Conservation (phyloP, 1,140 invertebrate species). For the Nixonia krombeini region DNA sequence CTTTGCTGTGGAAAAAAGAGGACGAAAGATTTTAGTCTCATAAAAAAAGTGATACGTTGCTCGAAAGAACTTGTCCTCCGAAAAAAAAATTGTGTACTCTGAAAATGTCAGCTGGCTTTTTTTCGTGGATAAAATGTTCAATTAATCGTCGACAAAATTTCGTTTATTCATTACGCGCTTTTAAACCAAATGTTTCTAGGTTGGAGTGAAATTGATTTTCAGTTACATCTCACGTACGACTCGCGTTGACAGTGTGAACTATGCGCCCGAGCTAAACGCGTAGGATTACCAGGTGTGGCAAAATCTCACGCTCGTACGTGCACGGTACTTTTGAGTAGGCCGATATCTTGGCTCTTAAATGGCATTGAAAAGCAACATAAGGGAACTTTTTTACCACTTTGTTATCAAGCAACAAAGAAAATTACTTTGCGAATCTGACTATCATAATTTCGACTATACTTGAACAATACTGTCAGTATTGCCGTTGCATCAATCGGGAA, state of each 20-base stretch:
- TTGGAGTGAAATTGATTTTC: neutral
- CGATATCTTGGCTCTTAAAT: constrained; percentile 36
- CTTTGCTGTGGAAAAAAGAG: too few species aligned
- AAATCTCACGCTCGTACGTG: constrained; percentile 46
- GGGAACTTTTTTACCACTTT: neutral
- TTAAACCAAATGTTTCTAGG: neutral
- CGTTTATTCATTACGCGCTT: neutral
- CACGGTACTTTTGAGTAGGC: constrained; percentile 37
- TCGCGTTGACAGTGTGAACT: constrained; percentile 33
- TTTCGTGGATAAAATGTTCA: too few species aligned
- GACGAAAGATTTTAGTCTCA: too few species aligned
- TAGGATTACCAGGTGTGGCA: constrained; percentile 48
- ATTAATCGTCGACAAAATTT: too few species aligned
- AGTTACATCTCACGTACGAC: constrained; percentile 7
- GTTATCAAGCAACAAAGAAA: neutral
- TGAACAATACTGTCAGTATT: too few species aligned
- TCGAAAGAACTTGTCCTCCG: too few species aligned
- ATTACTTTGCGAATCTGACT: too few species aligned
- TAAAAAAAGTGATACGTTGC: too few species aligned
- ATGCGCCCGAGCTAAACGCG: constrained; percentile 37
- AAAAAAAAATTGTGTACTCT: too few species aligned
- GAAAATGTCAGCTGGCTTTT: too few species aligned
- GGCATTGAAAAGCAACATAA: constrained; percentile 8
- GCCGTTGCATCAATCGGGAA: too few species aligned
- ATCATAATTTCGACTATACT: too few species aligned